phyloP scores from a whole-genome alignment of 2,888 invertebrate genomes.

The Lottia gigantea region DNA sequence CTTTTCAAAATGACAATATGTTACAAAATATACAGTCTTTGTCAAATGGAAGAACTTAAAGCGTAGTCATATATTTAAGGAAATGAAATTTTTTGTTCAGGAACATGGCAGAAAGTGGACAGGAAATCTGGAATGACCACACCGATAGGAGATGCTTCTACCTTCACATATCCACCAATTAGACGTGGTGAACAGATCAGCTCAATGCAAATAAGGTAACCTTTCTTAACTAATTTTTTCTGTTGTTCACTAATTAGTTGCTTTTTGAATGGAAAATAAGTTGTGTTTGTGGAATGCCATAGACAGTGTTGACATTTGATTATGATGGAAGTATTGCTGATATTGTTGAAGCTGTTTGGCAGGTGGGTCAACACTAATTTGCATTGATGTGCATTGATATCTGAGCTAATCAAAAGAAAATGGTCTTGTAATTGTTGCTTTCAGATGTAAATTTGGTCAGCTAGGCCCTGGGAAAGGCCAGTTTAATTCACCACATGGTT shows the following conservation, averaged over 20 bases:
- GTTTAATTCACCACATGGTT: slow-evolving; percentile 97
- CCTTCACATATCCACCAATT: slow-evolving; percentile 43
- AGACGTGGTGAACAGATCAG: slow-evolving; percentile 63
- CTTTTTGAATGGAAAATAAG: not conserved
- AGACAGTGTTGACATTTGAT: too few relatives aligned
- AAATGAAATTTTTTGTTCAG: too few relatives aligned
- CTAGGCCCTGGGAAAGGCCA: slow-evolving; percentile 92
- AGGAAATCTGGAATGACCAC: too few relatives aligned
- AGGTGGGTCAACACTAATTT: too few relatives aligned
- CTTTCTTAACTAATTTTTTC: too few relatives aligned
- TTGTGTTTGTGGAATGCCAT: not conserved
- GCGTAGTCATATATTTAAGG: too few relatives aligned
- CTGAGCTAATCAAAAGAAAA: not conserved
- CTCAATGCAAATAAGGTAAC: slow-evolving; percentile 69
- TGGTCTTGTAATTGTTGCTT: slow-evolving; percentile 5
- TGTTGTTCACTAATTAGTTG: slow-evolving; percentile 2
- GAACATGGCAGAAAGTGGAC: too few relatives aligned
- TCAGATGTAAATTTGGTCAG: slow-evolving; percentile 88
- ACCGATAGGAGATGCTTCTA: too few relatives aligned
- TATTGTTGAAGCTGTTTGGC: too few relatives aligned
- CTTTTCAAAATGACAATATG: too few relatives aligned
- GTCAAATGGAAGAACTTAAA: not conserved
- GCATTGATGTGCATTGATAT: not conserved
- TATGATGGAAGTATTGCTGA: too few relatives aligned
- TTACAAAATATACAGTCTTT: too few relatives aligned